A percentile compares a stretch with the other conserved stretches of the same genome.
Conservation (phyloP, 2,113 vertebrate genomes). For the Athene cunicularia region DNA sequence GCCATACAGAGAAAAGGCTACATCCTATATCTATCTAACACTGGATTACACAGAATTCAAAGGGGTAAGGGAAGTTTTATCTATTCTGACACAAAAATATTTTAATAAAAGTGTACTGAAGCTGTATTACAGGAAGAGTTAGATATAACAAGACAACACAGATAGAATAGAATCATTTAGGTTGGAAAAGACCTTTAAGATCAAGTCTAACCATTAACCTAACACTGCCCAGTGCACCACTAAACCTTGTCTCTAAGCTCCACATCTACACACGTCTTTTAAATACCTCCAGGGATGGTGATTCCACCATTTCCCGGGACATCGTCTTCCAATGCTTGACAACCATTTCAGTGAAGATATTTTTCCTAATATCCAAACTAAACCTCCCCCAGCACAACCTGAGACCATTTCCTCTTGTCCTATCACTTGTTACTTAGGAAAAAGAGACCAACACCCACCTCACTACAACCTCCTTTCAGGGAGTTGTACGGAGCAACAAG, state of each 20-base stretch:
- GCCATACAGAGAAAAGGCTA: neutral
- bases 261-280: neutral
- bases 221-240: neutral
- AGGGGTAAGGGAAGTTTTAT: neutral
- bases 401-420: neutral
- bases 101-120: neutral
- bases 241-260: neutral
- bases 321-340: neutral
- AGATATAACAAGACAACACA: neutral
- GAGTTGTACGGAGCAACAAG: neutral
- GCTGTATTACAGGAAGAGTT: neutral
- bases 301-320: neutral
- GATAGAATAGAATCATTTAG: neutral
- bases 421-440: neutral
- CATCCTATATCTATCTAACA: neutral
- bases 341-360: neutral
- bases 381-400: neutral
- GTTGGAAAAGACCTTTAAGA: neutral
- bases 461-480: neutral
- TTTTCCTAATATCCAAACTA: neutral
- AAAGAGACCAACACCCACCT: neutral
- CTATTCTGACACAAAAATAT: neutral
- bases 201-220: neutral
- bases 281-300: neutral
- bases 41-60: neutral